Percentiles rank a stretch among this genome's conserved stretches.
phyloP scores from a whole-genome alignment of 2,888 invertebrate species.

The Barypeithes pellucidus region DNA sequence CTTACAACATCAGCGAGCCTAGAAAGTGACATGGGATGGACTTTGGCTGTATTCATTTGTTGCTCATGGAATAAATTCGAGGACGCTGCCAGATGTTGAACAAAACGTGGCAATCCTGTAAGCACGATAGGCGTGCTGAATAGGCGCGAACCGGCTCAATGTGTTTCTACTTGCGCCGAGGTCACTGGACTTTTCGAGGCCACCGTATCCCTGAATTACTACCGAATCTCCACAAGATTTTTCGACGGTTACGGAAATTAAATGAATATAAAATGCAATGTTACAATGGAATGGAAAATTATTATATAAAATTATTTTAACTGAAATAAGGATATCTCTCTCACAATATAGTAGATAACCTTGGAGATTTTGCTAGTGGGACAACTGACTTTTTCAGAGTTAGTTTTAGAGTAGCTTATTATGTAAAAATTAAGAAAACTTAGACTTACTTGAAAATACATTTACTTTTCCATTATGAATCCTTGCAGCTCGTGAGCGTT shows the following conservation, averaged over 20 bases:
- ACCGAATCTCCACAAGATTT: constrained; percentile 37
- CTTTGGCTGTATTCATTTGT: no score
- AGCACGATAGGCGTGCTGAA: constrained; percentile 36
- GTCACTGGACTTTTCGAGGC: constrained; percentile 58
- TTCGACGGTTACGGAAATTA: constrained; percentile 31
- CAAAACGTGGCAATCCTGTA: constrained; percentile 27
- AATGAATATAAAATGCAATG: constrained; percentile 23
- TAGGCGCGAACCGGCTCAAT: constrained; percentile 69
- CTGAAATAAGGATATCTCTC: not conserved
- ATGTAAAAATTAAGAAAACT: no score
- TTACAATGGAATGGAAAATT: not conserved
- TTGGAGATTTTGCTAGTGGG: no score
- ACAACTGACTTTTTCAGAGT: no score
- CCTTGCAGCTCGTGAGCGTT: no score
- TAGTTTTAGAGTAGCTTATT: no score
- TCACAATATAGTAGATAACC: no score
- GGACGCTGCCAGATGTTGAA: not conserved
- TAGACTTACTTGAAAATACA: no score
- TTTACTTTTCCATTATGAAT: no score
- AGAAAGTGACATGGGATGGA: no score
- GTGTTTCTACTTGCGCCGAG: constrained; percentile 70
- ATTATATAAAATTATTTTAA: not conserved
- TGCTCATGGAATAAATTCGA: no score
- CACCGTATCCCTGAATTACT: constrained; percentile 45
- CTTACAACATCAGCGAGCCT: no score